Evolutionary conservation across 2,797 vertebrate species (phyloP).

Genomic region (Parambassis ranga): DNA sequence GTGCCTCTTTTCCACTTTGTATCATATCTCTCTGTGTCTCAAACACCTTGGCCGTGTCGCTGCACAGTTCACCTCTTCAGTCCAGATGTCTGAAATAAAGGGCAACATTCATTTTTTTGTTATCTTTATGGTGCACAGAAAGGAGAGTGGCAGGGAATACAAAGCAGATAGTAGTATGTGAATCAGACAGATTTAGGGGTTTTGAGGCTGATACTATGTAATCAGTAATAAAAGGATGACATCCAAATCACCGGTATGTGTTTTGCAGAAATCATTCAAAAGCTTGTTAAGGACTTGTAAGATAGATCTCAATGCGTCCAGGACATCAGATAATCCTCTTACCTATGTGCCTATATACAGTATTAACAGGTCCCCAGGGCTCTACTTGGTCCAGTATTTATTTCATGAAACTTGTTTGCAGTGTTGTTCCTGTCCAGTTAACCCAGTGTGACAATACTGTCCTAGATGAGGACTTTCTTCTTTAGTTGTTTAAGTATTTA

Average conservation of each 20-base stretch:
- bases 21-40: constrained; percentile 1
- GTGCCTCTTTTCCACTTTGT: constrained; percentile 38
- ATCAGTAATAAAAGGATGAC: neutral
- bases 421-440: too few relatives aligned
- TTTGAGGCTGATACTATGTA: neutral
- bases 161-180: neutral
- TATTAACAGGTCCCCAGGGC: too few relatives aligned
- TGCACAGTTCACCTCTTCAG: constrained; percentile 12
- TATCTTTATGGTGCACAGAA: neutral
- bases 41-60: neutral
- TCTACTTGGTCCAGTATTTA: too few relatives aligned
- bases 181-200: neutral
- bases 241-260: neutral
- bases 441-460: too few relatives aligned
- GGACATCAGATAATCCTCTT: too few relatives aligned
- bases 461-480: too few relatives aligned
- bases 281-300: too few relatives aligned
- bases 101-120: neutral
- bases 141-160: neutral
- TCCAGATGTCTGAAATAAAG: constrained; percentile 16
- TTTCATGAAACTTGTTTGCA: too few relatives aligned
- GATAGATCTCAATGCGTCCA: too few relatives aligned
- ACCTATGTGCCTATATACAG: too few relatives aligned
- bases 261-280: too few relatives aligned
- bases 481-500: neutral